Base-by-base conservation (phyloP, 2,113 vertebrate genomes). In the Dendrocopos noguchii region DNA sequence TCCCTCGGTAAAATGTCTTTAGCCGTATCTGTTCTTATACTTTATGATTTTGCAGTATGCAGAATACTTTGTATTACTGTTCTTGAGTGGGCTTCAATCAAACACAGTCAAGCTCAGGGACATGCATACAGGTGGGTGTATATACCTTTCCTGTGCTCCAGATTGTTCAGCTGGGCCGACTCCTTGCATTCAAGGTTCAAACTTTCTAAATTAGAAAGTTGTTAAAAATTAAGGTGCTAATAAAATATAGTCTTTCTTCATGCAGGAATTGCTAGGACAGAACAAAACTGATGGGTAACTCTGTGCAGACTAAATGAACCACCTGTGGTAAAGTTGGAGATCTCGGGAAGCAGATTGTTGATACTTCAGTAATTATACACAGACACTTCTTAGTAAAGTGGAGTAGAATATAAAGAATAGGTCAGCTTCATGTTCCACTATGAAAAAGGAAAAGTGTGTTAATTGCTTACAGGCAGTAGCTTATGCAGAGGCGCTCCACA, bases 381-480 rank as follows among this genome's bases (percentile, higher is more conserved):
- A 86, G 81, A 90, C 95, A 91, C 85, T 95, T 95, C 94, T 95
- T 77, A 92, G 87, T 89, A 94, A 92, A 83, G 79, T 96, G 91
- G 91, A 95, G 97, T 94, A 91, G 88, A 96, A 94, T 94, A 87
- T 87, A 67, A 94, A 96, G 81, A 95, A 83, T 67, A 75, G 56
- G 65, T 82, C 93, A 86, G 76, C 89, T 89, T 90, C 77, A 50
- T 84, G 61, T 76, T 93, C 74, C 72, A 44, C 64, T 80, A 75
- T 64, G 64, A 72, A 94, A 95, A 95, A 96, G 79, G 94, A 95
- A 94, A 96, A 95, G 83, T 64, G 44, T 88, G 74, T 92, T 94
- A 81, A 57, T 86, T 91, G 83, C 84, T 93, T 25, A 44, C 44
- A 91, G 88, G 91, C 93, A 93, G 93, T 91, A 93, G 88, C 57